Conservation (phyloP, 1,140 invertebrate genomes). For the Brachionus koreanus region DNA sequence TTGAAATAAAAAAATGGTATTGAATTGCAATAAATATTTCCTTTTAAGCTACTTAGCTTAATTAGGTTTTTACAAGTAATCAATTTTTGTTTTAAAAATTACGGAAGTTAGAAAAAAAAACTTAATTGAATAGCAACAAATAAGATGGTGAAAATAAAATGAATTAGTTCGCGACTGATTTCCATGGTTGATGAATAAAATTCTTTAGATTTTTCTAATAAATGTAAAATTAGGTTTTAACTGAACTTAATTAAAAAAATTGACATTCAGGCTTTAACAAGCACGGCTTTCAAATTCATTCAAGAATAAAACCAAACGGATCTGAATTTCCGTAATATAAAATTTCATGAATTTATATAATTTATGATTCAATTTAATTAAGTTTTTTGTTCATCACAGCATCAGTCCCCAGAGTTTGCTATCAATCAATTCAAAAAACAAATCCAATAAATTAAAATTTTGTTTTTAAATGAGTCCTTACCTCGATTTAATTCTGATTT, state of each 20-base stretch:
- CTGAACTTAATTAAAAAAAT: not conserved
- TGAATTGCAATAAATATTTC: not conserved
- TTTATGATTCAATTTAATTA: not conserved
- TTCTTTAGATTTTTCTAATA: not conserved
- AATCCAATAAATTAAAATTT: not conserved
- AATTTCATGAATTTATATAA: slow-evolving; percentile 7
- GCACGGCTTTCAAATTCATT: not conserved
- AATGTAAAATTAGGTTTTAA: not conserved
- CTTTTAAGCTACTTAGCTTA: not conserved
- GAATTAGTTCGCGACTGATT: not conserved
- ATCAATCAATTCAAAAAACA: not conserved
- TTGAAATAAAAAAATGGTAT: not conserved
- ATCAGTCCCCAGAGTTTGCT: not conserved
- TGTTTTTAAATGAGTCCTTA: not conserved
- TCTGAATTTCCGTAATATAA: not conserved
- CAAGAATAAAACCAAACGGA: not conserved
- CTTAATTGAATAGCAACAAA: not conserved
- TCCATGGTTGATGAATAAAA: not conserved
- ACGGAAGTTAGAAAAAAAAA: not conserved
- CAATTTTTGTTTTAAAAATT: not conserved
- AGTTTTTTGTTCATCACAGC: not conserved
- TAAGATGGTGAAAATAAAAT: not conserved
- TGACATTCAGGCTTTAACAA: not conserved
- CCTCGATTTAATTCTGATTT: not conserved
- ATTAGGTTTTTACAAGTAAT: not conserved